Base-by-base conservation (phyloP, 2,113 vertebrate species). In the Psephotus haematonotus region DNA sequence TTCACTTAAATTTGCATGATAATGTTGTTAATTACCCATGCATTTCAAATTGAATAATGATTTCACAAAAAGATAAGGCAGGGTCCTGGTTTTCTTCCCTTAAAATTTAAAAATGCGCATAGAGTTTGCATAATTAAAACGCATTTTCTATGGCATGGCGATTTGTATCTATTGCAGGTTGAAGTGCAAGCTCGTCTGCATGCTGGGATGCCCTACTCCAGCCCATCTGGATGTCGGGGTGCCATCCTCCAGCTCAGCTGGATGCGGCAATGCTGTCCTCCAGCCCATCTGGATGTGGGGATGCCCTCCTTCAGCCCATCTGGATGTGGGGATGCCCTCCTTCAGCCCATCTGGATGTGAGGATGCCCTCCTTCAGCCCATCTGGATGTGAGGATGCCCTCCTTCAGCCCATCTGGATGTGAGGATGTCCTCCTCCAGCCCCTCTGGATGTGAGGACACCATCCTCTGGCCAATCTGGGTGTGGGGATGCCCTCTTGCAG, bases 1-100 rank as follows among this genome's bases (percentile, higher is more conserved):
- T 88, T 83, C 88, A 70, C 85, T 95, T 74, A 71, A 74, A 95
- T 96, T 94, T 97, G 92, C 94, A 90, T 97, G 76, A 96, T 95
- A 94, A 90, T 94, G 65, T 80, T 63, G 70, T 92, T 97, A 96
- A 96, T 96, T 96, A 95, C 72, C 96, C 86, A 64, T 57, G 28
- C 69, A 70, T 92, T 96, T 95, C 88, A 96, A 90, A 70, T 47
- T 7, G 13, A 88, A 81, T 86, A 93, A 88, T 37, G 84, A 96
- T 95, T 90, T 90, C 94, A 93, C 71, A 88, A 82, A 93, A 90
- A 94, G 93, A 95, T 92, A 94, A 95, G 93, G 50, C 57, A 53
- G 17, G 59, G 65, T 53, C 80, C 91, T 80, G 75, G 5, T 96
- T 91, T 87, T 82, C 84, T 68, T 92, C 39, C 81, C 62, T 77